Evolutionary conservation across 2,797 vertebrate species (phyloP).

Genomic region (Esox masquinongy): DNA sequence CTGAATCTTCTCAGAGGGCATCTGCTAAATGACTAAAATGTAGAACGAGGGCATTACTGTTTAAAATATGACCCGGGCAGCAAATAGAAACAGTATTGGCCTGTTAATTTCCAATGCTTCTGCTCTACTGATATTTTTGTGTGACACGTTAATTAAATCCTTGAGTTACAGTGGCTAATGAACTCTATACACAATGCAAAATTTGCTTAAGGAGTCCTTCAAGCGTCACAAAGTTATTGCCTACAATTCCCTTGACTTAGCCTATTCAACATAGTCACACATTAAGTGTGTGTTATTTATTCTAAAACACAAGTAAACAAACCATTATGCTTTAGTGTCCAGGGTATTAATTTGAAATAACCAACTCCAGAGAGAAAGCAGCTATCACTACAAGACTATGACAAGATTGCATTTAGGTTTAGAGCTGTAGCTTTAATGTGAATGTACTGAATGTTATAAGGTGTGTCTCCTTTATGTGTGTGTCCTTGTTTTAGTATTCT

Average conservation of each 20-base stretch:
- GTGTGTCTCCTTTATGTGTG: conserved; percentile 28
- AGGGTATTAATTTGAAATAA: conserved; percentile 37
- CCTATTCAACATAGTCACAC: neutral
- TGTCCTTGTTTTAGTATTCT: neutral
- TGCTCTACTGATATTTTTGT: conserved; percentile 43
- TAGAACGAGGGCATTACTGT: conserved; percentile 61
- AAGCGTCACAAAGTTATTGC: conserved; percentile 21
- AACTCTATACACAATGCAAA: conserved; percentile 44
- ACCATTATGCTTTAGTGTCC: neutral
- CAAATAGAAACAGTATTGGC: conserved; percentile 53
- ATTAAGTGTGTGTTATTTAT: neutral
- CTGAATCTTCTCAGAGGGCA: conserved; percentile 49
- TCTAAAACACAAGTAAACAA: neutral
- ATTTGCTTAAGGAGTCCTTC: conserved; percentile 57
- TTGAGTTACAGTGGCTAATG: conserved; percentile 72
- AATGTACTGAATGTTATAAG: conserved; percentile 53
- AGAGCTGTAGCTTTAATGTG: neutral
- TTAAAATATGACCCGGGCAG: conserved; percentile 59
- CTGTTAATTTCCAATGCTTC: conserved; percentile 57
- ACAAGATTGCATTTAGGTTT: neutral
- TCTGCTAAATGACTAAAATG: no score
- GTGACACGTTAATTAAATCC: conserved; percentile 54
- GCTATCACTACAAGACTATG: neutral
- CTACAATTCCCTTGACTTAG: conserved; percentile 37
- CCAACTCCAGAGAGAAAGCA: neutral